phyloP scores from a whole-genome alignment of 2,113 vertebrate genomes.

The Collichthys lucidus region DNA sequence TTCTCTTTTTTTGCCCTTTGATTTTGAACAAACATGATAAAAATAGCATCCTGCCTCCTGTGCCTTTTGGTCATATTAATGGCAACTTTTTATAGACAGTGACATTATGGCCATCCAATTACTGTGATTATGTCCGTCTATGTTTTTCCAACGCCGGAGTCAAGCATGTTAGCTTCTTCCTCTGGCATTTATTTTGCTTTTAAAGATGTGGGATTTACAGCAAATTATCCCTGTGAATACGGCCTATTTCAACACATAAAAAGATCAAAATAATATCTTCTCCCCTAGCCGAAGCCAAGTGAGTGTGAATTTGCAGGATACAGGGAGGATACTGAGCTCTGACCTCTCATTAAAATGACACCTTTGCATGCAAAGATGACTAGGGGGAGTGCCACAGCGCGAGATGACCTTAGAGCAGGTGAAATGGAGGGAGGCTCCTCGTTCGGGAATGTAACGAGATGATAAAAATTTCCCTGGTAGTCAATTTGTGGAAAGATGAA shows the following conservation, averaged over 20 bases:
- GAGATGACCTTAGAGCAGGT: constrained; percentile 64
- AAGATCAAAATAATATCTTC: constrained; percentile 33
- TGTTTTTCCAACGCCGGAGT: constrained; percentile 37
- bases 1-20: constrained; percentile 64
- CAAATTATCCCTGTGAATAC: neutral
- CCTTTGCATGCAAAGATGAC: constrained; percentile 52
- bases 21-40: constrained; percentile 67
- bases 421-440: constrained; percentile 63
- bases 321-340: constrained; percentile 50
- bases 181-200: constrained; percentile 25
- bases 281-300: constrained; percentile 49
- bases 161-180: constrained; percentile 17
- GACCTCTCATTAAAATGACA: constrained; percentile 70
- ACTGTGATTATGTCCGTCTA: constrained; percentile 68
- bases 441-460: constrained; percentile 64
- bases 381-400: constrained; percentile 49
- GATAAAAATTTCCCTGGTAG: constrained; percentile 57
- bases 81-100: constrained; percentile 52
- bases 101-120: constrained; percentile 72
- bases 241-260: neutral
- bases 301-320: constrained; percentile 36
- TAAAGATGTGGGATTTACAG: constrained; percentile 19
- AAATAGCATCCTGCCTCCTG: constrained; percentile 50
- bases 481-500: constrained; percentile 76
- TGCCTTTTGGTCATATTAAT: constrained; percentile 62